Evolutionary conservation across 2,113 vertebrate species (phyloP).

Genomic region (Saccopteryx leptura): DNA sequence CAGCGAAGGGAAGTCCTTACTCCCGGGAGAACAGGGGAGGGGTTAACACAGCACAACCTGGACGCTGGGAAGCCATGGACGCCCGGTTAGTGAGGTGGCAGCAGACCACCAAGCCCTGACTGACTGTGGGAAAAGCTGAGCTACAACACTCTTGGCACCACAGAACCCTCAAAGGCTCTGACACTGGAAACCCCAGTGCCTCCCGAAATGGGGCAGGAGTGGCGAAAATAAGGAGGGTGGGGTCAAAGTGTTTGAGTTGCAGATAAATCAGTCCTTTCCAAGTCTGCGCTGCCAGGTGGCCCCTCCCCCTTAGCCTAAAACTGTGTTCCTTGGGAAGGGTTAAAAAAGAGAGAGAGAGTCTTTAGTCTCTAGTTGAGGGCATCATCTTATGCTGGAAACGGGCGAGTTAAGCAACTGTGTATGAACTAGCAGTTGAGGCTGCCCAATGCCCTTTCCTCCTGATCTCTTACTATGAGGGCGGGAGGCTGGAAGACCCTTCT

Average conservation of each 20-base stretch:
- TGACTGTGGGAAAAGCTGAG: neutral
- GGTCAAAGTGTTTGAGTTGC: neutral
- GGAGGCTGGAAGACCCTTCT: neutral
- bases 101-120: neutral
- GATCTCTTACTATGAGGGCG: neutral
- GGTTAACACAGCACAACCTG: neutral
- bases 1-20: neutral
- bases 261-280: neutral
- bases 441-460: neutral
- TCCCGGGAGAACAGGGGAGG: neutral
- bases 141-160: neutral
- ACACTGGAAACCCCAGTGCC: neutral
- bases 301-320: neutral
- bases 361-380: neutral
- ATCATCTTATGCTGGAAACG: neutral
- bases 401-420: neutral
- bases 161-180: neutral
- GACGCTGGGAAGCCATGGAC: neutral
- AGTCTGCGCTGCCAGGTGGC: neutral
- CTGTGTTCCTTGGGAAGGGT: neutral
- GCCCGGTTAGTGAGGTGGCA: no score
- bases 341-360: neutral
- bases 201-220: neutral
- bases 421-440: neutral
- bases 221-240: no score